phyloP scores from a whole-genome alignment of 92 coral and sea anemone genomes.

The Anthopleura xanthogrammica region DNA sequence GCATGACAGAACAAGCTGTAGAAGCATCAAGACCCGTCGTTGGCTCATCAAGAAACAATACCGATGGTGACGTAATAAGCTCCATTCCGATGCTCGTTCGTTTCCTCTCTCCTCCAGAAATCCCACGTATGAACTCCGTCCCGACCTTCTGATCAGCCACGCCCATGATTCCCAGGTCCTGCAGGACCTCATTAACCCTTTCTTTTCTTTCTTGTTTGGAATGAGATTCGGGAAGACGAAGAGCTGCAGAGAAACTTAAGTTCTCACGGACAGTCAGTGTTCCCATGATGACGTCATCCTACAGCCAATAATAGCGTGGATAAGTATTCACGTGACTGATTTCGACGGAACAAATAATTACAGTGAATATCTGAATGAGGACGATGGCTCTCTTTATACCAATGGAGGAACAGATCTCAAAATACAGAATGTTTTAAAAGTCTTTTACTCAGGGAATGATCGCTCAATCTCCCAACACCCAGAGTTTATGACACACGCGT shows the following conservation, averaged over 20 bases:
- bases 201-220: constrained; percentile 48
- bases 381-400: too few species aligned
- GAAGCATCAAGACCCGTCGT: constrained; percentile 96
- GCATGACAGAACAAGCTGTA: constrained; percentile 82
- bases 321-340: neutral
- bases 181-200: constrained; percentile 63
- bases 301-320: neutral
- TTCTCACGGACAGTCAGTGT: constrained; percentile 91
- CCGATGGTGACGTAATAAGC: constrained; percentile 79
- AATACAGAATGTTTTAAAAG: too few species aligned
- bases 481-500: too few species aligned
- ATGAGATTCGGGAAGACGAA: constrained; percentile 73
- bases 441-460: too few species aligned
- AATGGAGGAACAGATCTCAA: too few species aligned
- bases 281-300: constrained; percentile 99
- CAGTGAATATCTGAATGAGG: too few species aligned
- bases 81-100: constrained; percentile 97
- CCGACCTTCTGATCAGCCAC: constrained; percentile 96
- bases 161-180: constrained; percentile 71
- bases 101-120: constrained; percentile 93
- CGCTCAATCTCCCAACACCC: too few species aligned
- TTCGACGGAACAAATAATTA: too few species aligned
- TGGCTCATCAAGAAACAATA: constrained; percentile 93
- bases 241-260: constrained; percentile 83
- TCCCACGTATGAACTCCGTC: constrained; percentile 84